These are phyloP conservation scores for Lutraria lutraria DNA, from an alignment of 2,888 invertebrate genomes.

Conservation along the genomic window DNA sequence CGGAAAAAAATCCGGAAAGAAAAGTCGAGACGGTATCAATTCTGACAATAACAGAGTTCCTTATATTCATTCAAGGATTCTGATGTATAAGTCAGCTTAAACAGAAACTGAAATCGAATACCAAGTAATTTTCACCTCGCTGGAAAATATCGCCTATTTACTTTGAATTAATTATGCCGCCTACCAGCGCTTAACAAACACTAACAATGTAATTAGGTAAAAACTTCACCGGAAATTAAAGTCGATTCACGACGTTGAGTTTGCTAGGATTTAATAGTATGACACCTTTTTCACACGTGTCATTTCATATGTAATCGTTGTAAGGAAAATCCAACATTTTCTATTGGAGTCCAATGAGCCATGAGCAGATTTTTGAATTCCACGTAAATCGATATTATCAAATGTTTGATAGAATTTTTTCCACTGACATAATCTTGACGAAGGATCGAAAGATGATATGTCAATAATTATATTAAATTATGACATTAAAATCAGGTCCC, in stretches of 20 bases:
- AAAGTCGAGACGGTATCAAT: not conserved
- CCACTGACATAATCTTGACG: not conserved
- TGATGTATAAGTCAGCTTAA: not conserved
- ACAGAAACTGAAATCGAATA: not conserved
- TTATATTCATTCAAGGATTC: not conserved
- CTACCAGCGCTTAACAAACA: not conserved
- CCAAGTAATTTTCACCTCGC: not conserved
- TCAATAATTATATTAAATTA: not conserved
- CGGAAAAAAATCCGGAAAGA: not conserved
- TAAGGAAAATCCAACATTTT: not conserved
- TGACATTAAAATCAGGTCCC: not conserved
- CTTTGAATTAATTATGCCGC: constrained; percentile 2
- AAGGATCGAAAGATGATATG: not conserved
- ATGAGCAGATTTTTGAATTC: not conserved
- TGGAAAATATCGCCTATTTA: not conserved
- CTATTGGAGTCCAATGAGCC: not conserved
- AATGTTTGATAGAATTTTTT: not conserved
- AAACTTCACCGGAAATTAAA: not conserved
- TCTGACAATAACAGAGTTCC: not conserved
- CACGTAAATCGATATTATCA: not conserved
- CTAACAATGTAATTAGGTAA: no score
- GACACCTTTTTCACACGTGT: not conserved
- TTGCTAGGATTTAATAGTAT: not conserved
- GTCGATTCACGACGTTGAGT: not conserved
- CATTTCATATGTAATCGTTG: not conserved